A percentile compares a stretch with the other conserved stretches of the same genome.
These are phyloP conservation scores for Melanerpes formicivorus DNA, from an alignment of 2,113 vertebrate genomes.

Conservation along the genomic window DNA sequence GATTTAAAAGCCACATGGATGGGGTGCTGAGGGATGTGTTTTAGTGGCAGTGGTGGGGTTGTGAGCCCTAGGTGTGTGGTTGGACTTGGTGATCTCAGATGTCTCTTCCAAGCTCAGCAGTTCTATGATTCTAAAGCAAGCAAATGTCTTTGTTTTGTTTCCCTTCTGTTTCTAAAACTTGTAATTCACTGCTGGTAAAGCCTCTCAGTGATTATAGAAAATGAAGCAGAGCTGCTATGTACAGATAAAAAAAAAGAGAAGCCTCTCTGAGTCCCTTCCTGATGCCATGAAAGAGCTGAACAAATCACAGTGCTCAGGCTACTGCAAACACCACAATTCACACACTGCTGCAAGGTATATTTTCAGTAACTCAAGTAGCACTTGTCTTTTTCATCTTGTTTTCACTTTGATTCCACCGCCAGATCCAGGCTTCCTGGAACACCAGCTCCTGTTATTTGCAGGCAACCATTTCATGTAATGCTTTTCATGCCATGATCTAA, in stretches of 20 bases:
- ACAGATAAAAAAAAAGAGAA: not conserved
- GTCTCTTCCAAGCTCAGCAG: no score
- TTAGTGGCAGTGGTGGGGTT: no score
- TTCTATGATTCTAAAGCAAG: not conserved
- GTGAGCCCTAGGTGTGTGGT: no score
- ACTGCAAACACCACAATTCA: not conserved
- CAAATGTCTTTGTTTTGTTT: rapidly evolving
- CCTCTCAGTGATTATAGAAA: not conserved
- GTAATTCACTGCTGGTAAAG: not conserved
- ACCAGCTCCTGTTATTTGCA: not conserved
- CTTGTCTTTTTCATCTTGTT: not conserved
- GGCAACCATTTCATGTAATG: not conserved
- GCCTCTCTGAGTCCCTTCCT: not conserved
- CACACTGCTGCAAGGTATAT: not conserved
- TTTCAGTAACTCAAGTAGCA: not conserved
- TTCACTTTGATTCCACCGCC: not conserved
- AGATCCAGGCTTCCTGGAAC: not conserved
- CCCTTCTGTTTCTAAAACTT: not conserved
- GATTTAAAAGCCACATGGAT: no score
- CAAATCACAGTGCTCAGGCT: constrained; percentile 16
- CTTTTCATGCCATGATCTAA: not conserved
- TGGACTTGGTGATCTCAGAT: no score
- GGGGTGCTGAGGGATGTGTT: no score
- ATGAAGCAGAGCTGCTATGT: not conserved
- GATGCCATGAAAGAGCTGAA: not conserved